Conservation (phyloP, 1,140 invertebrate species). For the Phocides pigmalion region DNA sequence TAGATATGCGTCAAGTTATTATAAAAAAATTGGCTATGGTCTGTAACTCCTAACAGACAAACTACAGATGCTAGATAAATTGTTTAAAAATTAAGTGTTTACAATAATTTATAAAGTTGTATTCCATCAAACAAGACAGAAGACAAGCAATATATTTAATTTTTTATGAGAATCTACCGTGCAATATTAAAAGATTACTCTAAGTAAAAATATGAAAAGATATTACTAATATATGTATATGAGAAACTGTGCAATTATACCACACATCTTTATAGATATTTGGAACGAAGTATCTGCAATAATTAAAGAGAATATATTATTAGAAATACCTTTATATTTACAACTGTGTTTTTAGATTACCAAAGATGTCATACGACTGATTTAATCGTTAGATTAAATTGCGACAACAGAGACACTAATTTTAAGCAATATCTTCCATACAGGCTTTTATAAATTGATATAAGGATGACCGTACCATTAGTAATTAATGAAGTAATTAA, state of each 20-base stretch:
- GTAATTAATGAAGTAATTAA: slow-evolving; percentile 44
- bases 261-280: slow-evolving; percentile 50
- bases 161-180: slow-evolving; percentile 69
- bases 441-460: slow-evolving; percentile 52
- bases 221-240: slow-evolving; percentile 57
- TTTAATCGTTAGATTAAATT: slow-evolving; percentile 58
- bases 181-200: slow-evolving; percentile 81
- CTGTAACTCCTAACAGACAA: slow-evolving; percentile 22
- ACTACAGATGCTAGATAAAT: slow-evolving; percentile 25
- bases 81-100: slow-evolving; percentile 32
- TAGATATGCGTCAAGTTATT: slow-evolving; percentile 31
- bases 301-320: slow-evolving; percentile 45
- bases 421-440: slow-evolving; percentile 59
- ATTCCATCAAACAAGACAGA: slow-evolving; percentile 35
- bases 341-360: slow-evolving; percentile 58
- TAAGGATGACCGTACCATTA: slow-evolving; percentile 52
- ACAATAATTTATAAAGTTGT: slow-evolving; percentile 24
- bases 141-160: slow-evolving; percentile 53
- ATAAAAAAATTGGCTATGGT: slow-evolving; percentile 17
- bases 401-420: slow-evolving; percentile 48
- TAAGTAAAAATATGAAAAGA: slow-evolving; percentile 72
- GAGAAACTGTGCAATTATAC: slow-evolving; percentile 72
- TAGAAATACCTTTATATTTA: slow-evolving; percentile 42
- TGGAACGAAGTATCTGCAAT: slow-evolving; percentile 45
- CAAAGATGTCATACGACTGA: slow-evolving; percentile 75